These are phyloP conservation scores for Hemithea aestivaria DNA, from an alignment of 2,888 invertebrate species.

Conservation along the genomic window DNA sequence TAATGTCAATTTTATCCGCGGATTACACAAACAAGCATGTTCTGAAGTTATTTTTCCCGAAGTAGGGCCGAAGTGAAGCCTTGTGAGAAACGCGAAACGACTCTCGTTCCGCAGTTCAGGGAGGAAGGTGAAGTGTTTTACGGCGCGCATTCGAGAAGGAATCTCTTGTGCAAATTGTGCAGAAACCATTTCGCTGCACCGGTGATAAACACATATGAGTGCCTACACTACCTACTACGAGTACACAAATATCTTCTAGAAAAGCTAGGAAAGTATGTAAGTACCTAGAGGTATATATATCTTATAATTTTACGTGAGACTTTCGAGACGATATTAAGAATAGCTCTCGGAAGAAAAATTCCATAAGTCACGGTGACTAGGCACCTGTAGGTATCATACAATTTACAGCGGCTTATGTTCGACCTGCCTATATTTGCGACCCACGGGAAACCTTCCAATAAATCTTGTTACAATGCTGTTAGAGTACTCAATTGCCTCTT, in stretches of 20 bases:
- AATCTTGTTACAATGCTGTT: conserved; percentile 26
- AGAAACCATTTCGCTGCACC: conserved; percentile 44
- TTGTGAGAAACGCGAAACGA: conserved; percentile 31
- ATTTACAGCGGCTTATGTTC: conserved; percentile 24
- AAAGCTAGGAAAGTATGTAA: too few species aligned
- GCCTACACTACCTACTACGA: conserved; percentile 17
- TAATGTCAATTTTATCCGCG: conserved; percentile 24
- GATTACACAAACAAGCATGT: conserved; percentile 29
- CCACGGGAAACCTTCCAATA: conserved; percentile 24
- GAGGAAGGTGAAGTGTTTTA: conserved; percentile 45
- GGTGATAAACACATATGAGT: conserved; percentile 36
- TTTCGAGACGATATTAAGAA: conserved; percentile 5
- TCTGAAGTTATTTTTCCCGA: conserved; percentile 25
- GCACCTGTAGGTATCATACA: conserved; percentile 24
- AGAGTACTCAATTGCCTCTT: conserved; percentile 23
- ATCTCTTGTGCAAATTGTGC: conserved; percentile 50
- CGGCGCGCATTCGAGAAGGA: conserved; percentile 45
- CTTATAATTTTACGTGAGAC: neutral
- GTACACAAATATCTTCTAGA: too few species aligned
- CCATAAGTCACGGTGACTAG: conserved; percentile 19
- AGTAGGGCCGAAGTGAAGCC: conserved; percentile 23
- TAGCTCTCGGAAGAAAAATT: conserved; percentile 14
- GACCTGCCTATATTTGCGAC: conserved; percentile 25
- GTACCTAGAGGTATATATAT: too few species aligned
- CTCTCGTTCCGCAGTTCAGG: conserved; percentile 29